A percentile compares a stretch with the other conserved stretches of the same genome.
Conservation (phyloP, 2,888 invertebrate genomes). For the Agriopis leucophaearia region DNA sequence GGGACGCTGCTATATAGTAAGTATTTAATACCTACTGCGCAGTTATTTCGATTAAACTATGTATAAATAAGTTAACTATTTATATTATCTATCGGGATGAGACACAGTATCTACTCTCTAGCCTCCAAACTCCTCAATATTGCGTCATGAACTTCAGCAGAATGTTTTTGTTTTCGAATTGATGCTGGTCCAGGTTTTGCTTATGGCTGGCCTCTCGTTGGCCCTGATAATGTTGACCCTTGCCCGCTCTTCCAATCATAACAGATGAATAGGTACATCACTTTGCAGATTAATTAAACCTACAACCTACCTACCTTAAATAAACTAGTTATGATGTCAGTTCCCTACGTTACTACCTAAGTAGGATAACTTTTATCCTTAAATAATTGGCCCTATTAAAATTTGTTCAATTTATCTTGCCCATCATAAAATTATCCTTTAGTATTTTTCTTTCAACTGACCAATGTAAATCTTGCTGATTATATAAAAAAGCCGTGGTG, state of each 20-base stretch:
- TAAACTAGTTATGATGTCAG: not conserved
- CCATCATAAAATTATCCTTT: too few relatives aligned
- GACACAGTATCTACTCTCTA: not conserved
- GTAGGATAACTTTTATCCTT: too few relatives aligned
- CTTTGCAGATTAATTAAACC: conserved; percentile 36
- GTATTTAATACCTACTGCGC: not conserved
- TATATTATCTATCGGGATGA: not conserved
- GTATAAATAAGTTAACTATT: not conserved
- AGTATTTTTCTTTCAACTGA: too few relatives aligned
- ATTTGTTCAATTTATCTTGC: too few relatives aligned
- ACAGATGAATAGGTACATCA: conserved; percentile 39
- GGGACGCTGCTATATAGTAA: too few relatives aligned
- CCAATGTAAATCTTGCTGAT: too few relatives aligned
- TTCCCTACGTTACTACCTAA: not conserved
- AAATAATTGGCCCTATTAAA: too few relatives aligned
- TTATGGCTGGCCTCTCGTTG: conserved; percentile 35
- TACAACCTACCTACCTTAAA: too few relatives aligned
- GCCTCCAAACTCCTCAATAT: conserved; percentile 22
- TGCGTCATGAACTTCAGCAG: conserved; percentile 50
- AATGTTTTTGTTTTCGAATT: conserved; percentile 44
- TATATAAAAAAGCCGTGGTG: too few relatives aligned
- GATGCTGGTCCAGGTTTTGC: conserved; percentile 22
- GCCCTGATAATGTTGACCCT: conserved; percentile 65
- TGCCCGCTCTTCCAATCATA: conserved; percentile 50
- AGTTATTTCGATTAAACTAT: not conserved